phyloP scores from a whole-genome alignment of 2,888 invertebrate species.

The Drosophila colorata region DNA sequence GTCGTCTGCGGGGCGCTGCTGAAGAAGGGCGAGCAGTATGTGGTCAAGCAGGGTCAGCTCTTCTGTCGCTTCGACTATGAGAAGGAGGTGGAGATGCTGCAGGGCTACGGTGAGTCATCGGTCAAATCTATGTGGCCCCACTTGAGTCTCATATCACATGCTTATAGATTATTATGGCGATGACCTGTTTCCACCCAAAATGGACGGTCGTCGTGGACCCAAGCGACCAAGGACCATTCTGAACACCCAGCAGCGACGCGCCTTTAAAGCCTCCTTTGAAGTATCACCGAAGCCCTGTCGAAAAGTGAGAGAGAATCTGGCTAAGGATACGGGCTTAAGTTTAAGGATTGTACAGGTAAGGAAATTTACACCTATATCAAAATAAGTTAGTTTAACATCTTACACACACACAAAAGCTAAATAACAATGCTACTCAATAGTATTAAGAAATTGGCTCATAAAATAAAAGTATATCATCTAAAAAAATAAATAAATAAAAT shows the following conservation, averaged over 20 bases:
- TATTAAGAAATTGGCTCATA: no score
- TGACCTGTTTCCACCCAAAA: conserved; percentile 87
- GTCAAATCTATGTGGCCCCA: not conserved
- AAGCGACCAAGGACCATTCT: conserved; percentile 93
- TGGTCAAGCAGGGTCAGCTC: conserved; percentile 91
- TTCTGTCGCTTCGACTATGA: conserved; percentile 93
- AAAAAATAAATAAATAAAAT: no score
- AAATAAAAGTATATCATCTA: no score
- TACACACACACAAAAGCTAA: no score
- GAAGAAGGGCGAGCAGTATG: conserved; percentile 93
- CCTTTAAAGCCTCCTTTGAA: conserved; percentile 94
- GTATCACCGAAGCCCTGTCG: conserved; percentile 93
- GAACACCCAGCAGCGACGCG: conserved; percentile 92
- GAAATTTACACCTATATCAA: no score
- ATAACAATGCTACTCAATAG: no score
- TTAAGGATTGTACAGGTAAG: conserved; percentile 93
- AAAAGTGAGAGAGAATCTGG: conserved; percentile 92
- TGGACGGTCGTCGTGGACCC: conserved; percentile 90
- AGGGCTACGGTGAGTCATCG: conserved; percentile 86
- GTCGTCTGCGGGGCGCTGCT: conserved; percentile 91
- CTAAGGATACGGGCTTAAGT: conserved; percentile 93
- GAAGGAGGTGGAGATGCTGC: conserved; percentile 91
- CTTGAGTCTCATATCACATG: not conserved
- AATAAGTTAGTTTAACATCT: no score
- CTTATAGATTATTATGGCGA: conserved; percentile 87